phyloP scores from a whole-genome alignment of 2,888 invertebrate genomes.

The Hirtodrosophila duncani region DNA sequence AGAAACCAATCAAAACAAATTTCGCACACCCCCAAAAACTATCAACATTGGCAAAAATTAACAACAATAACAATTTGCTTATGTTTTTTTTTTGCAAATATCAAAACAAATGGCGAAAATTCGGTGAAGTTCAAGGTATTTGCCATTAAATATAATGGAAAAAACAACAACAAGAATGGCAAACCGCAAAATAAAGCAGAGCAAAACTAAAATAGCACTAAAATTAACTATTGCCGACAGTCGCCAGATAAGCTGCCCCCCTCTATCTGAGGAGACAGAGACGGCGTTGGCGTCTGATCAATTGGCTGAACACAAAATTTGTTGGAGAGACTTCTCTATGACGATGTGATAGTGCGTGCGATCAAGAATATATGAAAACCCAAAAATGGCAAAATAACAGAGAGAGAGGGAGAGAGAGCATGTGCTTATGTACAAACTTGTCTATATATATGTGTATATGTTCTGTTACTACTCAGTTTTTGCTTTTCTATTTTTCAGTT shows the following conservation, averaged over 20 bases:
- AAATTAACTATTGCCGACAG: conserved; percentile 35
- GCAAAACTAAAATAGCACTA: conserved; percentile 30
- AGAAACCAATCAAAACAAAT: conserved; percentile 9
- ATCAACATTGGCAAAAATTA: conserved; percentile 47
- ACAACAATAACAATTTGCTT: conserved; percentile 13
- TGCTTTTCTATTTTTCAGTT: conserved; percentile 6
- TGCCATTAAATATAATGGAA: conserved; percentile 52
- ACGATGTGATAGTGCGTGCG: too few relatives aligned
- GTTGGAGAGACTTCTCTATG: too few relatives aligned
- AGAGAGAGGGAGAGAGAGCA: not conserved
- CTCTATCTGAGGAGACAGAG: conserved; percentile 9
- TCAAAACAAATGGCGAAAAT: conserved; percentile 73
- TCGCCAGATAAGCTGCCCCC: not conserved
- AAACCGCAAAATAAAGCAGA: conserved; percentile 2
- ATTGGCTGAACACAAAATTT: too few relatives aligned
- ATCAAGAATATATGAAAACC: too few relatives aligned
- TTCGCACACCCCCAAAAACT: conserved; percentile 33
- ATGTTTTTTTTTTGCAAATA: conserved; percentile 46
- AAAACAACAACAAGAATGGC: conserved; percentile 13
- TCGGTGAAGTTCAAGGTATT: conserved; percentile 77
- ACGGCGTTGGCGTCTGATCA: too few relatives aligned
- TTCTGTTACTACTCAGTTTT: not conserved
- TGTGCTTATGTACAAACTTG: conserved; percentile 31
- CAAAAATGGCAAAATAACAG: too few relatives aligned
- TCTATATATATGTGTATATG: conserved; percentile 10